Evolutionary conservation across 2,113 vertebrate genomes (phyloP), one percentile per base, ranked within the genome.

Genomic region (Columba livia): DNA sequence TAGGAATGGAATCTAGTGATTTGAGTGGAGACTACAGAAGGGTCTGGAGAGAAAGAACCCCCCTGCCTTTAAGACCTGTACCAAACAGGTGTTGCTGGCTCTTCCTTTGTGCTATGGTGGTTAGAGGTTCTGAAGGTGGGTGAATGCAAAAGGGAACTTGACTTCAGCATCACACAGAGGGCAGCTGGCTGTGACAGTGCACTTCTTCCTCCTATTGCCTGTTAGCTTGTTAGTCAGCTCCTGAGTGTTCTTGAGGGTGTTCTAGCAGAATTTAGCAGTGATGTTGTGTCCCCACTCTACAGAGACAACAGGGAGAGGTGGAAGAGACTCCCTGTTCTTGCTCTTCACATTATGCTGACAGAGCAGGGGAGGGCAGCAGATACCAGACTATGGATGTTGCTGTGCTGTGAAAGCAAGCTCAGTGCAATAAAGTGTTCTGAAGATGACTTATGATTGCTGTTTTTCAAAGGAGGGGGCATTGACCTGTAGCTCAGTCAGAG

Each of bases 281-380:
- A 1, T 21, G 18, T 10, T 74, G 1, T 81, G 47, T 56, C 56
- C 29, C 10, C 1, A 3, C 1, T 5, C 12, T 36, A 5, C 15
- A 53, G 61, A 38, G 34, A 16, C 23, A 57, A 44, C 7, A 11
- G 25, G 25, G 6, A 44, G 56, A 67, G 17, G 12, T 25, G 19
- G 7, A 24, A 8, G 51, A 66, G 40, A 31, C 28, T 78, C 13
- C 11, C 9, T 64, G 42, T 62, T 44, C 17, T n/a, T 57, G 56
- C 12, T 80, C 31, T 29, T 74, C 16, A 12, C 0, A 0, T 85
- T 60, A 5, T 11, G 18, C 66, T 90, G 86, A 13, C 6, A 18
- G 82, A 56, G 82, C 62, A 88, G 62, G 34, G 57, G 48, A 92
- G 75, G 86, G 75, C 91, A 96, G 79, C 83, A 85, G 71, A 50